phyloP scores from a whole-genome alignment of 2,113 vertebrate genomes.

The Anarrhichthys ocellatus region DNA sequence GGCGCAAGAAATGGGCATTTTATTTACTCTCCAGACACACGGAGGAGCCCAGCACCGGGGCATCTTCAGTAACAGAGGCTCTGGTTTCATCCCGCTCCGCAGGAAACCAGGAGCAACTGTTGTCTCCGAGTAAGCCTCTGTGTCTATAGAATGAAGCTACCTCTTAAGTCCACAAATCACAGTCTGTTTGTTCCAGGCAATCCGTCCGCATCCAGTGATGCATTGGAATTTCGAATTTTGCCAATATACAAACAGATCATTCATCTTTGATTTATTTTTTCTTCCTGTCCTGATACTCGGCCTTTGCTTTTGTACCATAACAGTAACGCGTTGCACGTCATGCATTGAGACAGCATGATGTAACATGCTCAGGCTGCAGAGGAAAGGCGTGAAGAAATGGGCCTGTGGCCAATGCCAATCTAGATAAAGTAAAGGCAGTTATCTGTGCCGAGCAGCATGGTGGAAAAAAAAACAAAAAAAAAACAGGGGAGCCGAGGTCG shows the following conservation, averaged over 20 bases:
- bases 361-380: not conserved
- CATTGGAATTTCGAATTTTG: constrained; percentile 19
- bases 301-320: not conserved
- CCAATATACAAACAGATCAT: not conserved
- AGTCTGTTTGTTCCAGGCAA: constrained; percentile 26
- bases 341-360: constrained; percentile 6
- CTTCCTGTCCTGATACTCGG: not conserved
- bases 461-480: constrained; percentile 21
- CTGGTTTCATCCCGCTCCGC: constrained; percentile 50
- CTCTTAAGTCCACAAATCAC: constrained; percentile 33
- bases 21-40: constrained; percentile 53
- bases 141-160: constrained; percentile 23
- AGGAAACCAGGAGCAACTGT: constrained; percentile 52
- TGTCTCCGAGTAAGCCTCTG: constrained; percentile 40
- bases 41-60: constrained; percentile 23
- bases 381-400: constrained; percentile 17
- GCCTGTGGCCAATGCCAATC: constrained; percentile 29
- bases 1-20: constrained; percentile 59
- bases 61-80: constrained; percentile 54
- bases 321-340: not conserved
- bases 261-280: not conserved
- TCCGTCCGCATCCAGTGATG: not conserved
- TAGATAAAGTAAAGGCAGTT: constrained; percentile 30
- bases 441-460: constrained; percentile 19
- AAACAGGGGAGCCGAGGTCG: constrained; percentile 28